Base-by-base conservation (phyloP, 2,113 vertebrate species). In the Columbina picui region DNA sequence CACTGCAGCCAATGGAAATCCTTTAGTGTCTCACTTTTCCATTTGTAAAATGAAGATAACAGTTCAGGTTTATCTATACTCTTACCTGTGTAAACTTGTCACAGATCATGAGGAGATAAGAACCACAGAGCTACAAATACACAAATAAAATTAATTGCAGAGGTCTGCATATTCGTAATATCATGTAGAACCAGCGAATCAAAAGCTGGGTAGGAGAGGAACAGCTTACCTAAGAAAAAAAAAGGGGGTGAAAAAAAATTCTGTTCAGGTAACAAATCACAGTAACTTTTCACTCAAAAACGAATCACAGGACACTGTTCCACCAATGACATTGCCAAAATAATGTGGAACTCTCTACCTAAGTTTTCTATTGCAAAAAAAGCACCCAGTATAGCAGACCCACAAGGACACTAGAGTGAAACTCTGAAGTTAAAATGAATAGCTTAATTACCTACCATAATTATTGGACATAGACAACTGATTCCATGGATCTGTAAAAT, bases 381-480 rank as follows among this genome's bases (percentile, higher is more conserved):
- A 70, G 27, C 52, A 79, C 56, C 41, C 49, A 52, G 21, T 30
- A 15, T 20, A 80, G 38, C 55, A 87, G 26, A 90, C 53, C 67
- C 84, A 80, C 89, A 96, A 96, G 93, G 94, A 92, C 94, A 94
- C 20, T 61, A 56, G 29, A 88, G 30, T n/a, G 56, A 69, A 89
- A 30, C 27, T 86, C 34, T 45, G 75, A 93, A 86, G 91, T 59
- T 87, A 81, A 95, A 96, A 94, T 82, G 64, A 97, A 96, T 86
- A 96, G 65, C 75, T 94, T 96, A 93, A 97, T 95, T 97, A 93
- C 64, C 65, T 77, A 68, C 78, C 57, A 63, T 96, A 96, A 97
- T 94, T 88, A 87, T 93, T 91, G 86, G 94, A 95, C 89, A 95
- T 91, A 74, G 75, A 71, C 75, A 96, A 87, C 81, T 73, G 73